Base-by-base conservation (phyloP, 2,113 vertebrate species). In the Lontra canadensis region DNA sequence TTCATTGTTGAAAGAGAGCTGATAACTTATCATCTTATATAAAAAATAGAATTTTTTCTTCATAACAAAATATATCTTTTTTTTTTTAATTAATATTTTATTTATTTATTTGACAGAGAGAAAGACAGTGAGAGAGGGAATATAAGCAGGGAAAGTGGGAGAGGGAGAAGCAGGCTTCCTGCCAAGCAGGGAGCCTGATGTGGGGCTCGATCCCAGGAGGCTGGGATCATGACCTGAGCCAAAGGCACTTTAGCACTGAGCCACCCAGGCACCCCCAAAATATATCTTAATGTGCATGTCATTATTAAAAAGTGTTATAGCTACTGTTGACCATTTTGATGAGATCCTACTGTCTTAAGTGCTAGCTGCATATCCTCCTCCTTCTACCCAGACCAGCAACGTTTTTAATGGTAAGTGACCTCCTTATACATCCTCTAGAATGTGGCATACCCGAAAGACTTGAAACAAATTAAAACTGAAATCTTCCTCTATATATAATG, bases 241-340 rank as follows among this genome's bases (percentile, higher is more conserved):
- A 6, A 42, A 42, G 42, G 42, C 42, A 42, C 42, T 42, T 42
- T 6, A 42, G 6, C 42, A 42, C 42, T 42, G 42, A 42, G 42
- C 42, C 42, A 42, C 42, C 42, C 42, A 42, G 42, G 42, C 42
- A 42, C 42, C 42, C 42, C 42, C 67, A 59, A 93, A 92, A 65
- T 29, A 73, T 34, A 69, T 39, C 29, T 87, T 80, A 85, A 93
- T 18, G 42, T 44, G 29, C 14, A 71, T 47, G 34, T 18, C 65
- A 88, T 85, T 86, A 88, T 65, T 93, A n/a, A n/a, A 79, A 96
- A 93, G 83, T 88, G 21, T 85, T 31, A 87, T 69, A 39, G 31
- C 14, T 86, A 65, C 2, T 91, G 20, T 21, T 49, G 18, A 74
- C 42, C 57, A 67, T 39, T 59, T 78, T 42, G 21, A 92, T 21